Evolutionary conservation across 2,797 vertebrate genomes (phyloP).

Genomic region (Clamator glandarius): DNA sequence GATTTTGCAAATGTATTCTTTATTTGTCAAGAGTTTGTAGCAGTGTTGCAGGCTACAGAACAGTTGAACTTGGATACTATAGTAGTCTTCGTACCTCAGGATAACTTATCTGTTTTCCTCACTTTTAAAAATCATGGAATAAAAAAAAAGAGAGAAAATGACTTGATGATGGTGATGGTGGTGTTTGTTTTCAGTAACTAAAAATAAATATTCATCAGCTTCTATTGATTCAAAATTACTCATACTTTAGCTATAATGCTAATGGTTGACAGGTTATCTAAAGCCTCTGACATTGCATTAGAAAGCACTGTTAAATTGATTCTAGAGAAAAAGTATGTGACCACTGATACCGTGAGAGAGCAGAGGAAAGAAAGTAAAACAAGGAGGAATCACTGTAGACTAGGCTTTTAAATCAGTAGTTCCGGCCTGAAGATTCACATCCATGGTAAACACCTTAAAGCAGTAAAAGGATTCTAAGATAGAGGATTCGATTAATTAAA

Average conservation of each 20-base stretch:
- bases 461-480: not conserved
- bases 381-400: not conserved
- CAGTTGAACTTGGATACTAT: not conserved
- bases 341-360: not conserved
- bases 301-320: not conserved
- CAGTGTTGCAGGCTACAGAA: not conserved
- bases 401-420: not conserved
- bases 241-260: not conserved
- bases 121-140: not conserved
- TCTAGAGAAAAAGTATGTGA: not conserved
- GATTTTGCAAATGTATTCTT: not conserved
- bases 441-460: not conserved
- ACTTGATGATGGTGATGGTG: not conserved
- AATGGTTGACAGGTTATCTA: not conserved
- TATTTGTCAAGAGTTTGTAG: not conserved
- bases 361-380: not conserved
- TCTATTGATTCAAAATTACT: not conserved
- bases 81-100: not conserved
- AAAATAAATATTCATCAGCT: not conserved
- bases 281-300: not conserved
- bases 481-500: not conserved
- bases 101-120: not conserved
- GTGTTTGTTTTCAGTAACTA: not conserved
- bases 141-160: not conserved
- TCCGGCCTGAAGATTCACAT: not conserved